Conservation (phyloP, 1,140 invertebrate genomes). For the Archivesica marissinica region DNA sequence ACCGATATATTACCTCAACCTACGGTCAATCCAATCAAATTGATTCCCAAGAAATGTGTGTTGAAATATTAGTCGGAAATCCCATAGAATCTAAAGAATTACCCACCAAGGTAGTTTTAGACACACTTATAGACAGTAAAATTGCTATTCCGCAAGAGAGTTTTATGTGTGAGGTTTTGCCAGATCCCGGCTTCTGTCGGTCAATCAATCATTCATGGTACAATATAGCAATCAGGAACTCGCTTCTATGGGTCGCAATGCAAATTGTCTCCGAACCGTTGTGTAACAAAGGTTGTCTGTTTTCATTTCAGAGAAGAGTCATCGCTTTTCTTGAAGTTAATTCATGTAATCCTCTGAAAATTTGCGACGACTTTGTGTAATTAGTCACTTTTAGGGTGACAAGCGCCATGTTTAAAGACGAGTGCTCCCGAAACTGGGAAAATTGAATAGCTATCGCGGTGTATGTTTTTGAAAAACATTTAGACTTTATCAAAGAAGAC, state of each 20-base stretch:
- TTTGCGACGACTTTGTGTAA: background rate
- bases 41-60: background rate
- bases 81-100: background rate
- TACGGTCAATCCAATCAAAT: background rate
- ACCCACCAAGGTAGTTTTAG: background rate
- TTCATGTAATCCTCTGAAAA: background rate
- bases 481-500: too few species aligned
- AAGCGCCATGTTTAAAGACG: background rate
- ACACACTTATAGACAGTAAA: background rate
- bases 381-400: background rate
- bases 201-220: constrained; percentile 6
- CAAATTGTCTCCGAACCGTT: background rate
- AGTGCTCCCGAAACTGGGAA: background rate
- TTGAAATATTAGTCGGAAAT: background rate
- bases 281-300: background rate
- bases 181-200: background rate
- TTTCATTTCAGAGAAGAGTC: background rate
- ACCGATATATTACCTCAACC: background rate
- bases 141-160: background rate
- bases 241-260: background rate
- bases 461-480: background rate
- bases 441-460: background rate
- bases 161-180: background rate
- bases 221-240: background rate
- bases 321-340: background rate